Conservation (phyloP, 37 sponge, comb jelly and placozoan species). For the Chondrosia reniformis region DNA sequence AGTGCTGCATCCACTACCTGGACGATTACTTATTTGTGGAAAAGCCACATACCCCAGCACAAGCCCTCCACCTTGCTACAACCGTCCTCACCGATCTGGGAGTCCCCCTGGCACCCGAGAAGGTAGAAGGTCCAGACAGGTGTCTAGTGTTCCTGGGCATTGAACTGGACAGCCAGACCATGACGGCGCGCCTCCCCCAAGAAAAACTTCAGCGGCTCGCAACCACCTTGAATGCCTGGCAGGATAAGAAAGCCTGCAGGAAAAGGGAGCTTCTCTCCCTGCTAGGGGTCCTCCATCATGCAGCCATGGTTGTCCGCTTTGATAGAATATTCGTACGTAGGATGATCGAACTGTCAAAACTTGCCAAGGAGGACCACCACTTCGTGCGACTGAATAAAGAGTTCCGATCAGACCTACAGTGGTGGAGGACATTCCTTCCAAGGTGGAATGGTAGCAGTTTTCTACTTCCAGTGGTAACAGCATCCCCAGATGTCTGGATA, state of each 20-base stretch:
- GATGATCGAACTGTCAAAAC: background rate
- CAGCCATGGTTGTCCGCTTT: background rate
- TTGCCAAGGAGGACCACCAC: background rate
- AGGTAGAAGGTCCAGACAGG: constrained; percentile 15
- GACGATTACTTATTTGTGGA: background rate
- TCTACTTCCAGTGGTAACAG: too few relatives aligned
- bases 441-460: constrained; percentile 27
- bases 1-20: too few relatives aligned
- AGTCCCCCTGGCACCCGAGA: background rate
- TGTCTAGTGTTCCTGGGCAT: constrained; percentile 23
- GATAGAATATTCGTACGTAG: background rate
- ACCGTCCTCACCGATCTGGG: too few relatives aligned
- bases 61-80: constrained; percentile 12
- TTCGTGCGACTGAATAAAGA: constrained; percentile 13
- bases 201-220: too few relatives aligned
- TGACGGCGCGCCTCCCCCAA: background rate
- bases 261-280: background rate
- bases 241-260: background rate
- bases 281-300: background rate
- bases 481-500: too few relatives aligned
- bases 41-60: constrained; percentile 1
- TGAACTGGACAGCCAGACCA: background rate
- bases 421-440: constrained; percentile 46
- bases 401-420: constrained; percentile 33
- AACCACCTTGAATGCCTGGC: background rate